Evolutionary conservation across 2,797 vertebrate species (phyloP), one percentile per base, ranked within the genome.

Genomic region (Chelon labrosus): DNA sequence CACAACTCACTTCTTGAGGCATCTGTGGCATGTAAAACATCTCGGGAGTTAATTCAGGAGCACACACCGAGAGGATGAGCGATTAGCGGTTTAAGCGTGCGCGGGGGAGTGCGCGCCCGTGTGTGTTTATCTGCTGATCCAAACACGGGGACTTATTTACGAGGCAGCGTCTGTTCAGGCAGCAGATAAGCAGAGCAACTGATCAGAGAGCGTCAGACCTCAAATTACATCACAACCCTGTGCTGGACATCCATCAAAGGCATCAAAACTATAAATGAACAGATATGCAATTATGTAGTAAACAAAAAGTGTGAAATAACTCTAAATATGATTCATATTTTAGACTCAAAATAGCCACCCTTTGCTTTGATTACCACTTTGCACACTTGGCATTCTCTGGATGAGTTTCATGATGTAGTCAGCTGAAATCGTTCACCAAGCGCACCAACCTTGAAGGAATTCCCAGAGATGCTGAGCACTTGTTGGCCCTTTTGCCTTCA

Each of bases 121-220:
- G 68, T 73, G 68, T 55, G 73, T 62, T 60, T 64, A 60, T 71
- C 46, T 75, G 61, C 62, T 75, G 68, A 70, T 73, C 65, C 75
- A 79, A 80, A 79, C 83, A 69, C 64, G 49, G 64, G 49, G 65
- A 70, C 72, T 66, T 51, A 31, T 53, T 73, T 66, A 27, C 54
- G 31, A 63, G 63, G 57, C 53, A 67, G 53, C 12, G 65, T 59
- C 62, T 66, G 38, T 35, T 42, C 54, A 58, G 67, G 57, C 67
- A 62, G 75, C 50, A 78, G 85, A 91, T 88, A 88, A 88, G 77
- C 16, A 72, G 66, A 60, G 75, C 58, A 64, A 55, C 46, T 35
- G 67, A 83, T 82, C 78, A 70, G 76, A 76, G 83, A 77, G 76
- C 79, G 57, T 72, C 80, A 78, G 83, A 80, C 85, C 59, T 71